A percentile compares a stretch with the other conserved stretches of the same genome.
Evolutionary conservation across 2,888 invertebrate species (phyloP).

Genomic region (Xylocampa areola): DNA sequence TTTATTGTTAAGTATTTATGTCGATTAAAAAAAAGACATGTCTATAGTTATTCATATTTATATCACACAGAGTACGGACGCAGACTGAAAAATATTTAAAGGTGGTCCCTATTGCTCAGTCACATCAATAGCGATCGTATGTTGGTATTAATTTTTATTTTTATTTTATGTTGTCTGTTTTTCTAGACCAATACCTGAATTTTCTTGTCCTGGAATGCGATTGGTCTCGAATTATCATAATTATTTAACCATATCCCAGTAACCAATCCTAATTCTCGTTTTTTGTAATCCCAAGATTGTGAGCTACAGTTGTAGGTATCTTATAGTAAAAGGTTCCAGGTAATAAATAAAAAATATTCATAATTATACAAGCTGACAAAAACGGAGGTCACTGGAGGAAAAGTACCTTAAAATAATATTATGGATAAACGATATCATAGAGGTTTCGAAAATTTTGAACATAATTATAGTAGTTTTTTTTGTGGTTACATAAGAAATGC

Average conservation of each 20-base stretch:
- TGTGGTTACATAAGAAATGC: too few relatives aligned
- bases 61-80: slow-evolving; percentile 49
- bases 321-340: too few relatives aligned
- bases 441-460: too few relatives aligned
- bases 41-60: slow-evolving; percentile 40
- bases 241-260: slow-evolving; percentile 29
- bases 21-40: not conserved
- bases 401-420: too few relatives aligned
- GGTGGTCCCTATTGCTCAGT: slow-evolving; percentile 31
- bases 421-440: too few relatives aligned
- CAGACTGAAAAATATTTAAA: slow-evolving; percentile 23
- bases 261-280: slow-evolving; percentile 30
- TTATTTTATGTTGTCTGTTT: slow-evolving; percentile 23
- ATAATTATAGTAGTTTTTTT: too few relatives aligned
- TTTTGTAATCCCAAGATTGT: too few relatives aligned
- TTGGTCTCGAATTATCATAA: slow-evolving; percentile 17
- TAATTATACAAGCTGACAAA: too few relatives aligned
- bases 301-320: too few relatives aligned
- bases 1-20: not conserved
- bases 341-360: too few relatives aligned
- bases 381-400: too few relatives aligned
- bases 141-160: slow-evolving; percentile 38
- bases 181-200: slow-evolving; percentile 24
- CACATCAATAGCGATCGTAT: slow-evolving; percentile 29
- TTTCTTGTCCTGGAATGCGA: slow-evolving; percentile 41